Percentiles rank a stretch among this genome's conserved stretches.
Conservation (phyloP, 2,797 vertebrate species). For the Premnoplex brunnescens region DNA sequence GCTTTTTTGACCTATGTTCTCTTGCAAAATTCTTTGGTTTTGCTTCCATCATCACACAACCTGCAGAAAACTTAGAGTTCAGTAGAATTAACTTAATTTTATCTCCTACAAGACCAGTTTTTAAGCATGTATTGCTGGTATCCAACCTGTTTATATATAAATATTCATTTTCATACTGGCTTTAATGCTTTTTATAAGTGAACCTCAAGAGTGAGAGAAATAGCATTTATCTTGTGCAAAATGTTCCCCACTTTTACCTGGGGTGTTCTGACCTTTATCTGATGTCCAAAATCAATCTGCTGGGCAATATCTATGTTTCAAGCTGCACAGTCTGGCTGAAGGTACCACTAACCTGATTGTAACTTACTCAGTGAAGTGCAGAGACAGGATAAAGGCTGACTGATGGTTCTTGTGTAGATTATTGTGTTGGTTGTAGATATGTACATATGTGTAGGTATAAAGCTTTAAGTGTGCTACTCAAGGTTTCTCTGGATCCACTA, state of each 20-base stretch:
- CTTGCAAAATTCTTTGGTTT: neutral
- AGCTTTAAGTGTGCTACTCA: neutral
- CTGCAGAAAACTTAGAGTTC: neutral
- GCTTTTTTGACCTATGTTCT: neutral
- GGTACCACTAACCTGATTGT: neutral
- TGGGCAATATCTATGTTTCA: neutral
- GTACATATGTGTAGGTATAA: neutral
- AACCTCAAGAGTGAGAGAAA: neutral
- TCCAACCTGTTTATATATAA: neutral
- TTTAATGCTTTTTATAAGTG: neutral
- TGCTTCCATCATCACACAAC: neutral
- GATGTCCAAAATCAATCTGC: neutral
- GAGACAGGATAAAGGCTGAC: rapidly evolving
- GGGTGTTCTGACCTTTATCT: neutral
- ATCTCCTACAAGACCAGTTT: neutral
- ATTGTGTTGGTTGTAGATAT: neutral
- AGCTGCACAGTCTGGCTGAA: neutral
- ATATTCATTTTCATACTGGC: neutral
- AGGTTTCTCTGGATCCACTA: neutral
- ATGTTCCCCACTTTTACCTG: neutral
- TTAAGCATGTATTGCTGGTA: neutral
- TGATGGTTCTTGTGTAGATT: neutral
- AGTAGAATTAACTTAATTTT: neutral
- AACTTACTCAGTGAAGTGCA: neutral
- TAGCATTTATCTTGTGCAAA: neutral